Conservation (phyloP, 2,113 vertebrate species). For the pig (Sus scrofa) region DNA sequence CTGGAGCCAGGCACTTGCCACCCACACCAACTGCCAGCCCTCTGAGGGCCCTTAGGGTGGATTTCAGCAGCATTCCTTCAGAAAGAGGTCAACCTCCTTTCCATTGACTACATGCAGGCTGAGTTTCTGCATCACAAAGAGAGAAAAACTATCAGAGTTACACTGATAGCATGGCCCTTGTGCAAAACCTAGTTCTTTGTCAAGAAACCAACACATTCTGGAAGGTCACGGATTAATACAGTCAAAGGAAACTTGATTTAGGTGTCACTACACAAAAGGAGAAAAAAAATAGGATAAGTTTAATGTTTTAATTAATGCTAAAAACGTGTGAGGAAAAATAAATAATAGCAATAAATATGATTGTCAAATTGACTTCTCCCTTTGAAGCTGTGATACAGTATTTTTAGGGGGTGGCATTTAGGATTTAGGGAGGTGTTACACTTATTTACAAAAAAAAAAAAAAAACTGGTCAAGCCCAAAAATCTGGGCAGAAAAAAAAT, state of each 20-base stretch:
- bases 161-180: not conserved
- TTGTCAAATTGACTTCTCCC: not conserved
- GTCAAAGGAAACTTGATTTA: not conserved
- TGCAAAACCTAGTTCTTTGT: not conserved
- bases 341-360: not conserved
- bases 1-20: not conserved
- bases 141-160: not conserved
- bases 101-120: not conserved
- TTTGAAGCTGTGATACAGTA: not conserved
- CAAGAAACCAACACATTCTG: not conserved
- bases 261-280: not conserved
- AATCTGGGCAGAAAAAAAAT: not conserved
- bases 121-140: not conserved
- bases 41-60: not conserved
- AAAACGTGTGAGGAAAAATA: not conserved
- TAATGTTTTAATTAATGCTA: not conserved
- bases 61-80: not conserved
- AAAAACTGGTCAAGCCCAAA: not conserved
- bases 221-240: not conserved
- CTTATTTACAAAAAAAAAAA: not conserved
- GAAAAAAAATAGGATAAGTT: not conserved
- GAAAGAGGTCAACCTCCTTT: not conserved
- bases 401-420: not conserved
- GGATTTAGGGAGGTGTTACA: not conserved
- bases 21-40: not conserved